Evolutionary conservation across 1,140 invertebrate genomes (phyloP).

Genomic region (Halesus radiatus): DNA sequence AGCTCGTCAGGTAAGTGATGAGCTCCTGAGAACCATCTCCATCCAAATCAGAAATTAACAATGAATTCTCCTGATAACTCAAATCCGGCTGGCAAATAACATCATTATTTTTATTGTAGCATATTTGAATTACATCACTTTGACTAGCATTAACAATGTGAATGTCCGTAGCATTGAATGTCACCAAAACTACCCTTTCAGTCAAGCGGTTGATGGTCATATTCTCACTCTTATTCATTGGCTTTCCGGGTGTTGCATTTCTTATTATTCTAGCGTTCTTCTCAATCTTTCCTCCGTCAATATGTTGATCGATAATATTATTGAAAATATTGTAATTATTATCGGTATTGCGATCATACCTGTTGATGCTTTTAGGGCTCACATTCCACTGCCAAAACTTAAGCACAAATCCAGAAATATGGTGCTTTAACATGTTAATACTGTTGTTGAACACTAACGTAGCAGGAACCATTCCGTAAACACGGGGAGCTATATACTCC

Average conservation of each 20-base stretch:
- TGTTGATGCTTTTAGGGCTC: constrained; percentile 66
- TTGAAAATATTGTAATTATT: constrained; percentile 65
- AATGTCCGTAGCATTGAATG: constrained; percentile 79
- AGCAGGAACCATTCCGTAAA: constrained; percentile 78
- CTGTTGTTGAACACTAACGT: constrained; percentile 71
- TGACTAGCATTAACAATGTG: constrained; percentile 82
- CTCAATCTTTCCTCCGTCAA: constrained; percentile 64
- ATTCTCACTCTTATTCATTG: constrained; percentile 58
- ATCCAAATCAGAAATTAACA: constrained; percentile 80
- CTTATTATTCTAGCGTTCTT: constrained; percentile 59
- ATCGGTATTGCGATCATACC: constrained; percentile 66
- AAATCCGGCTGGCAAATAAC: constrained; percentile 80
- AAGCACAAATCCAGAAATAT: constrained; percentile 79
- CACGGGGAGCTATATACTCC: constrained; percentile 72
- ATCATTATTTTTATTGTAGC: constrained; percentile 70
- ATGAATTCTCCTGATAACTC: constrained; percentile 77
- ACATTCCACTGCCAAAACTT: constrained; percentile 85
- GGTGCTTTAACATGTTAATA: constrained; percentile 66
- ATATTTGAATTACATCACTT: constrained; percentile 80
- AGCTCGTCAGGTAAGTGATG: constrained; percentile 80
- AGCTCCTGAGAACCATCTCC: constrained; percentile 80
- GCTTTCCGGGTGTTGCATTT: constrained; percentile 24
- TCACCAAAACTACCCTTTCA: constrained; percentile 81
- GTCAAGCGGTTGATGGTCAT: constrained; percentile 72
- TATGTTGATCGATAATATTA: constrained; percentile 60